A percentile compares a stretch with the other conserved stretches of the same genome.
These are phyloP conservation scores for Periphyllus acericola DNA, from an alignment of 2,888 invertebrate species.

Conservation along the genomic window DNA sequence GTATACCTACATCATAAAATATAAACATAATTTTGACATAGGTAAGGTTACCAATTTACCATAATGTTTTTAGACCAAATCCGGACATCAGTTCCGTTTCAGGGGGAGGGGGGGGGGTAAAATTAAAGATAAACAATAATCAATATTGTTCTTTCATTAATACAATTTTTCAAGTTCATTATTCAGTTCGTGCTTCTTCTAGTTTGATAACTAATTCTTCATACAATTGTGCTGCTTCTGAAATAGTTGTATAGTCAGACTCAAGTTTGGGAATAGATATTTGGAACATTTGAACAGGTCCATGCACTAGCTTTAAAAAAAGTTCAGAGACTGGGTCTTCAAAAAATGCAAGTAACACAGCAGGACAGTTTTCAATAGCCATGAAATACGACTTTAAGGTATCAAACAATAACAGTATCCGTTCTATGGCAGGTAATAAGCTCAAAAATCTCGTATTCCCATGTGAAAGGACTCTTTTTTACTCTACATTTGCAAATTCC, in stretches of 20 bases:
- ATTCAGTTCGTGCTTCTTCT: no score
- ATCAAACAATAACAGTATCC: constrained; percentile 65
- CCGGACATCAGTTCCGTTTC: no score
- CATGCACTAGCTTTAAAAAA: constrained; percentile 60
- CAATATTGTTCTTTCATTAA: no score
- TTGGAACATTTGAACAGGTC: constrained; percentile 31
- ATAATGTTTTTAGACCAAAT: no score
- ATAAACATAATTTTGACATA: no score
- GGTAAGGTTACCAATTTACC: no score
- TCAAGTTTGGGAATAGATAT: constrained; percentile 23
- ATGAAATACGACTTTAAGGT: constrained; percentile 65
- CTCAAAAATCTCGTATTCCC: constrained; percentile 65
- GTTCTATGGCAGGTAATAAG: constrained; percentile 65
- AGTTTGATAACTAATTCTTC: constrained; percentile 65
- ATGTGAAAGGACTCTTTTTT: constrained; percentile 65
- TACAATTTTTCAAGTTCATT: no score
- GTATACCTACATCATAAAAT: no score
- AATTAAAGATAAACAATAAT: no score
- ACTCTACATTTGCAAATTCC: constrained; percentile 38
- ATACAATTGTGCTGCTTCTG: no score
- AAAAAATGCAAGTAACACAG: constrained; percentile 65
- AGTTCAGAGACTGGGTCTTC: constrained; percentile 63
- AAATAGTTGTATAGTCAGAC: constrained; percentile 18
- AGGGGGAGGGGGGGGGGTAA: no score
- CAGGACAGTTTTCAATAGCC: constrained; percentile 65